phyloP scores from a whole-genome alignment of 2,113 vertebrate species.

The Saccopteryx bilineata region DNA sequence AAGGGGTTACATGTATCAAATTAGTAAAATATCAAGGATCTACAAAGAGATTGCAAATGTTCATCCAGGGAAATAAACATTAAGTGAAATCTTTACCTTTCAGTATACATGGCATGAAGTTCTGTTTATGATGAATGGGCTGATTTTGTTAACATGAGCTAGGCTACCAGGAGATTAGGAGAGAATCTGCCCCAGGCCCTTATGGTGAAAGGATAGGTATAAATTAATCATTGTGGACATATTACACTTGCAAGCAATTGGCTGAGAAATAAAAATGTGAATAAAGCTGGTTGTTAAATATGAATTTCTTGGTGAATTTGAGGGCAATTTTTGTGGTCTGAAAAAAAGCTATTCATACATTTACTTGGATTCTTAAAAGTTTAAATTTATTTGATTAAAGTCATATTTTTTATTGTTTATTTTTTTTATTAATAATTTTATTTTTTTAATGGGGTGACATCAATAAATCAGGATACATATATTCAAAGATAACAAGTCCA shows the following conservation, averaged over 20 bases:
- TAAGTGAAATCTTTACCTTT: slow-evolving; percentile 2
- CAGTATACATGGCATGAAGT: not conserved
- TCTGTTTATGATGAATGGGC: not conserved
- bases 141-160: slow-evolving; percentile 23
- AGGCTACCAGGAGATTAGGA: not conserved
- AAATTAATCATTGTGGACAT: not conserved
- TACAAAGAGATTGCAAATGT: not conserved
- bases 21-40: not conserved
- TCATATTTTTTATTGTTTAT: too few species aligned
- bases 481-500: too few species aligned
- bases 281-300: slow-evolving; percentile 11
- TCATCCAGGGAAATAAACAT: slow-evolving; percentile 11
- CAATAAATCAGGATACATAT: too few species aligned
- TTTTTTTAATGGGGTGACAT: too few species aligned
- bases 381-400: slow-evolving; percentile 1
- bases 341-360: not conserved
- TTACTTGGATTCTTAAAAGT: slow-evolving; percentile 22
- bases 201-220: slow-evolving; percentile 8
- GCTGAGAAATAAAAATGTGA: not conserved
- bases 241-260: not conserved
- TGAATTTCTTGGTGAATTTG: not conserved
- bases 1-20: not conserved
- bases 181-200: not conserved
- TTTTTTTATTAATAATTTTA: too few species aligned
- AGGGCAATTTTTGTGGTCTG: not conserved